These are phyloP conservation scores for Otolemur garnettii DNA, from an alignment of 2,113 vertebrate genomes.

Conservation along the genomic window DNA sequence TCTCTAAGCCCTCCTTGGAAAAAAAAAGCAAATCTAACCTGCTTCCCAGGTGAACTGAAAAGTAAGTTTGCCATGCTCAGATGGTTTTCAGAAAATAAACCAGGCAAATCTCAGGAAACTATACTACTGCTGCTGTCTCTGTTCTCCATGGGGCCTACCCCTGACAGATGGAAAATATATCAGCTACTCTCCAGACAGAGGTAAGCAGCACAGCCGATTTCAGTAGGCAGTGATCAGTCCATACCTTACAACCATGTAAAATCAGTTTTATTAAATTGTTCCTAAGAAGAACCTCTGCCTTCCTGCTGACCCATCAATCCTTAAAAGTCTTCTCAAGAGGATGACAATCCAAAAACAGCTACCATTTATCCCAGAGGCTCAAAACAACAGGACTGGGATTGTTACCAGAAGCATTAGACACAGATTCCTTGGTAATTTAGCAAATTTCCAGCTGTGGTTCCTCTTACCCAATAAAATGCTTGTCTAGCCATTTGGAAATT, in stretches of 20 bases:
- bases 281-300: slow-evolving; percentile 42
- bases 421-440: not conserved
- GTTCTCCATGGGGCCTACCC: not conserved
- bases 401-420: not conserved
- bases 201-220: not conserved
- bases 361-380: not conserved
- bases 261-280: slow-evolving; percentile 54
- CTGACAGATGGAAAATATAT: not conserved
- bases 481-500: not conserved
- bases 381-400: not conserved
- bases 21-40: not conserved
- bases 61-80: not conserved
- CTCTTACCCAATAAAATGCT: not conserved
- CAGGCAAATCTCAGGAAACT: not conserved
- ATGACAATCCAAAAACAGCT: not conserved
- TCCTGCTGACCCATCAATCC: slow-evolving; percentile 64
- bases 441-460: not conserved
- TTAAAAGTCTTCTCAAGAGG: slow-evolving; percentile 65
- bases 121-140: no score
- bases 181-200: not conserved
- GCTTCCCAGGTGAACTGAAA: accelerated
- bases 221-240: not conserved
- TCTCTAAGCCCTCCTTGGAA: not conserved
- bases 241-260: not conserved
- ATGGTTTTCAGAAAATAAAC: not conserved